Conservation (phyloP, 1,140 invertebrate species). For the Hylaeus volcanicus region DNA sequence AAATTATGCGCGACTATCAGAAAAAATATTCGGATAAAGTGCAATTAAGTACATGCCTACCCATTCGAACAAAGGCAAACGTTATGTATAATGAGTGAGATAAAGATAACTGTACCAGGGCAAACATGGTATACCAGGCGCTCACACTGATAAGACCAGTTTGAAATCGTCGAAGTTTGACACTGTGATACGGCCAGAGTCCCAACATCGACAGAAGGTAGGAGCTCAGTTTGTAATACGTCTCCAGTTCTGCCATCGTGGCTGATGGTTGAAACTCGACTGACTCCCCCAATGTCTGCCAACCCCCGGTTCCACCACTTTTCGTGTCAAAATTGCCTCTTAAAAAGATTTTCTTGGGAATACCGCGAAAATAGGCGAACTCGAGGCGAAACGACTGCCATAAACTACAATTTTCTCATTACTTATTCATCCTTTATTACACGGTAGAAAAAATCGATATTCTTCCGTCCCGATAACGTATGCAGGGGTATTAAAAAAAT, state of each 20-base stretch:
- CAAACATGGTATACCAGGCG: not conserved
- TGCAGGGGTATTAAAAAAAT: not conserved
- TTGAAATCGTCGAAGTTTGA: not conserved
- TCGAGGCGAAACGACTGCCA: not conserved
- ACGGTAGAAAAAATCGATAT: not conserved
- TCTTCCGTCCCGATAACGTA: too few relatives aligned
- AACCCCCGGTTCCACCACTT: too few relatives aligned
- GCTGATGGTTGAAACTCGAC: not conserved
- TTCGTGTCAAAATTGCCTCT: not conserved
- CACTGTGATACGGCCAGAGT: slow-evolving; percentile 9
- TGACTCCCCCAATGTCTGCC: not conserved
- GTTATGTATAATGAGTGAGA: too few relatives aligned
- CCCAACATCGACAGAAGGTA: not conserved
- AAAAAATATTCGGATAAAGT: too few relatives aligned
- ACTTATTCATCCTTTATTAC: not conserved
- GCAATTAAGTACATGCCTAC: too few relatives aligned
- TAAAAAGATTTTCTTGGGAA: not conserved
- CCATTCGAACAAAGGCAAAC: too few relatives aligned
- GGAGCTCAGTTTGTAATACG: not conserved
- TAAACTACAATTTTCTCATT: not conserved
- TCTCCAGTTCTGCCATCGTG: not conserved
- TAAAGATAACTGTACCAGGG: not conserved
- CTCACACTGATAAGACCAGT: not conserved
- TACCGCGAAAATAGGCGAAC: not conserved
- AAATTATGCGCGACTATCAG: too few relatives aligned